Base-by-base conservation (phyloP, 2,113 vertebrate genomes). In the Kryptolebias marmoratus region DNA sequence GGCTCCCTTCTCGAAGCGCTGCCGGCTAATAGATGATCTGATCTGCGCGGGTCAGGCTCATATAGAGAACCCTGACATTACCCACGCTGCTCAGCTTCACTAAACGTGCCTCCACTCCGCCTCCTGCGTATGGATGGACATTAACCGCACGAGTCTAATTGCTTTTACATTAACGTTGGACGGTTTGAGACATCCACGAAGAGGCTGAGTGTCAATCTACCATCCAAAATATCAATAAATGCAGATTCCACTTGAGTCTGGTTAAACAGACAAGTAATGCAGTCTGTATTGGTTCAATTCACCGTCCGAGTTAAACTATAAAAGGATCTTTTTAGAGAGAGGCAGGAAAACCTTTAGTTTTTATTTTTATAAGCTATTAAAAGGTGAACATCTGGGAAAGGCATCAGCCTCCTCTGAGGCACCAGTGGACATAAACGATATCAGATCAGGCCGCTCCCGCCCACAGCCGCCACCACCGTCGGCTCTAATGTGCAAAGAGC, bases 331-430 rank as follows among this genome's bases (percentile, higher is more conserved):
- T 77, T 81, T 74, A 71, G 71, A 84, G 66, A 59, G 68, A 61
- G 68, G 71, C 63, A 47, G 56, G 36, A 7, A 16, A 6, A 32
- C 82, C 82, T 84, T 83, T 75, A 72, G 72, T 63, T 82, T 81
- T 83, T 22, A 22, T n/a, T 83, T 88, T 87, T 83, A 81, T 77
- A 78, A 71, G 75, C 84, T 86, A 89, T 88, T 87, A 88, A 88
- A 91, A 85, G 79, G 80, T 66, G 71, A 87, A 86, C 90, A 92
- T 91, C 87, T 92, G 89, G 81, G 86, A 78, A 87, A 88, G 81
- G 77, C 80, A 90, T 89, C 70, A 62, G 73, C 84, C 83, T 85
- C 81, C 85, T 89, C 80, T 79, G 80, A 88, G 84, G 82, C 79
- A 84, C 80, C 73, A 49, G 48, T 62, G 53, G 81, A 84, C 85